Evolutionary conservation across 2,888 invertebrate species (phyloP), one percentile per base, ranked within the genome.

Genomic region (Lithosia quadra): DNA sequence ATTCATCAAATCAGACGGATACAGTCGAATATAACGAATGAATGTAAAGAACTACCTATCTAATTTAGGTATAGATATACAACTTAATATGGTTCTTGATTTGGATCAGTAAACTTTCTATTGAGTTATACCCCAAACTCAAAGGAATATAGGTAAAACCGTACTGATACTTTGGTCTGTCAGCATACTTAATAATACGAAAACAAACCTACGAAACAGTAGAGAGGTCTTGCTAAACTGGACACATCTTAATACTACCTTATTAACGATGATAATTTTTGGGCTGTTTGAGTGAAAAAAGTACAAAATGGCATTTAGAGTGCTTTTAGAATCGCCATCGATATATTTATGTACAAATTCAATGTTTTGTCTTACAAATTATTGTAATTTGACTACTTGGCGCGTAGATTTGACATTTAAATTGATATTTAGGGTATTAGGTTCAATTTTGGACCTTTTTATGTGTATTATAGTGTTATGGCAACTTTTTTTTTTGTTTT

Each of bases 191-290:
- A 3, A 11, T 55, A 11, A 11, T 66, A 39, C 15, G n/a, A 43
- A 13, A n/a, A 55, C 8, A n/a, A 57, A 22, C 22, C 8, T 43
- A 15, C 39, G 18, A 15, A 71, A 72, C 58, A 62, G 64, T 53
- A 68, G 66, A 72, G n/a, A 68, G 89, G 24, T 86, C 88, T 74
- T 63, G 0, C 7, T 64, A 80, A 58, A 72, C 21, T 89, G 88
- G 93, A 69, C 39, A 55, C 8, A 53, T 65, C 71, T 73, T 86
- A 88, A 88, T 88, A 86, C 79, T 70, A 79, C 83, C 88, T 92
- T 91, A 92, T 93, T 93, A 92, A 87, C 79, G 78, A 93, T 93
- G 94, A 89, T 90, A 93, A 94, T 94, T 92, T 92, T 89, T 87
- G 83, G 87, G 87, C 88, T 90, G 87, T 91, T 90, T 87, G 81